Evolutionary conservation across 2,888 invertebrate species (phyloP).

Genomic region (Orthosia gracilis): DNA sequence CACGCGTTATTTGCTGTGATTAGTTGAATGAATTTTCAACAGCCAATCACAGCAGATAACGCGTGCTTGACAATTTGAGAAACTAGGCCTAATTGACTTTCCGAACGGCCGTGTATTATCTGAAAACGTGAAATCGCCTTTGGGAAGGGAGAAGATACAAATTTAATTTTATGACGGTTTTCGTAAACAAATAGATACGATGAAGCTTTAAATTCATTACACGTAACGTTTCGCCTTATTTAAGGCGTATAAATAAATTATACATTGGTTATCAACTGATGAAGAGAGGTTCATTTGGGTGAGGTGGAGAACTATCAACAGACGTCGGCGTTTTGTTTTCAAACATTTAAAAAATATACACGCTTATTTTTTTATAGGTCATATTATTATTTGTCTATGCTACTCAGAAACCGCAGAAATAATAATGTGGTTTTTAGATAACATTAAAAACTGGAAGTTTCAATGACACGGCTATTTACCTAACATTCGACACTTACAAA

Average conservation of each 20-base stretch:
- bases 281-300: constrained; percentile 59
- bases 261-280: constrained; percentile 52
- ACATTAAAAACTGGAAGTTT: constrained; percentile 26
- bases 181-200: constrained; percentile 48
- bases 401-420: constrained; percentile 37
- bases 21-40: too few relatives aligned
- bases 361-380: constrained; percentile 32
- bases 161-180: constrained; percentile 39
- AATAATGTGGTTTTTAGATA: constrained; percentile 39
- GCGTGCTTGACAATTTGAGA: too few relatives aligned
- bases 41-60: too few relatives aligned
- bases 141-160: constrained; percentile 26
- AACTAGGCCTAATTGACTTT: constrained; percentile 63
- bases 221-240: constrained; percentile 27
- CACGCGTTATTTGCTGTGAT: too few relatives aligned
- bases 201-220: constrained; percentile 36
- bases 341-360: constrained; percentile 26
- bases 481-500: constrained; percentile 32
- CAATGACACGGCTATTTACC: constrained; percentile 22
- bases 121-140: constrained; percentile 48
- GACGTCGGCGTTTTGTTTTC: constrained; percentile 31
- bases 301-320: constrained; percentile 31
- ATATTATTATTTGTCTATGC: constrained; percentile 32
- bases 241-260: constrained; percentile 36
- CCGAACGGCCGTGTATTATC: constrained; percentile 45